Base-by-base conservation (phyloP, 2,888 invertebrate genomes). In the Aphidoletes aphidimyza region DNA sequence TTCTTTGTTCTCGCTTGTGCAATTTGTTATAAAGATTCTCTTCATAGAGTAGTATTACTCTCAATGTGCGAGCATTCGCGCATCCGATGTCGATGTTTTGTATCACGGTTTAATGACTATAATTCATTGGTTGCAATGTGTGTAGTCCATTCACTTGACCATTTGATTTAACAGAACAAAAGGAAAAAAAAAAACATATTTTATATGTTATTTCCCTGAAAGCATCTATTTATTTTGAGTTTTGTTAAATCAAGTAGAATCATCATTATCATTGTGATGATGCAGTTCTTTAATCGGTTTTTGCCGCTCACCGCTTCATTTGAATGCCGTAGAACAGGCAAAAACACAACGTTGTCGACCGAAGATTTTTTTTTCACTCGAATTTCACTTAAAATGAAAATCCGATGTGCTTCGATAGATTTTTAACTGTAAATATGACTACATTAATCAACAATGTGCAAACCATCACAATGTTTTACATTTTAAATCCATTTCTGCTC, bases 301-400 rank as follows among this genome's bases (percentile, higher is more conserved):
- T 17, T 30, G 26, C 14, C 69, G 11, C 26, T 54, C 6, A 54
- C 47, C 47, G 47, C 47, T 47, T 2, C 22, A 17, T 47, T 54
- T n/a, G n/a, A n/a, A n/a, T n/a, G n/a, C n/a, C n/a, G n/a, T n/a
- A n/a, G n/a, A n/a, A n/a, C n/a, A n/a, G n/a, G n/a, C n/a, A n/a
- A n/a, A n/a, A n/a, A n/a, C n/a, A n/a, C n/a, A n/a, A n/a, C n/a
- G n/a, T 54, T 54, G 22, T 54, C 22, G 39, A 8, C 11, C 11
- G 5, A 5, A 8, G 9, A 19, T 47, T 47, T 47, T 47, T 47
- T 14, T 2, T 14, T 6, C 47, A 47, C 11, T 17, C n/a, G n/a
- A 30, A 19, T 54, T 69, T 69, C 69, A 69, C 34, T 69, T 69
- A 19, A 69, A 69, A 54, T 30, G 69, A 69, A 69, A 69, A 69